Evolutionary conservation across 1,140 invertebrate species (phyloP).

Genomic region (Diabrotica undecimpunctata): DNA sequence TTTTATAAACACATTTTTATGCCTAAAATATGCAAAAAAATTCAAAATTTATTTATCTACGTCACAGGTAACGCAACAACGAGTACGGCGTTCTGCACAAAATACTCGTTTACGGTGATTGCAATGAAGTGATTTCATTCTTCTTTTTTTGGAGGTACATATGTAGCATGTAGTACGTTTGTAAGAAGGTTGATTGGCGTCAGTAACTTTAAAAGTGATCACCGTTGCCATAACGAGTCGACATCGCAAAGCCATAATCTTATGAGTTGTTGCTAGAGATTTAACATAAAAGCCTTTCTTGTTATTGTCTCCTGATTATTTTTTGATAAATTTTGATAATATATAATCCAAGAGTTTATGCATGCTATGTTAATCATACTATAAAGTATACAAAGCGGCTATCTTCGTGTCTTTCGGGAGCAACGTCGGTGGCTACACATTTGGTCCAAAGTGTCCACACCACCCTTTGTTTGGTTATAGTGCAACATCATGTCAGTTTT

Average conservation of each 20-base stretch:
- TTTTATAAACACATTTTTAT: too few species aligned
- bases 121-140: background rate
- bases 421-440: slow-evolving; percentile 43
- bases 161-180: background rate
- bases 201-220: background rate
- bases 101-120: background rate
- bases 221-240: background rate
- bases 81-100: background rate
- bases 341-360: slow-evolving; percentile 31
- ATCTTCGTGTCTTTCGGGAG: slow-evolving; percentile 25
- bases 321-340: slow-evolving; percentile 3
- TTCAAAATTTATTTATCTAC: background rate
- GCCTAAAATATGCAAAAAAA: too few species aligned
- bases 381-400: slow-evolving; percentile 26
- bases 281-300: slow-evolving; percentile 1
- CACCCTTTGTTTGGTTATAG: slow-evolving; percentile 51
- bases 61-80: background rate
- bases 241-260: background rate
- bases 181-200: background rate
- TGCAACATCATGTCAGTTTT: slow-evolving; percentile 31
- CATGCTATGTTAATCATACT: slow-evolving; percentile 35
- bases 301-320: background rate
- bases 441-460: slow-evolving; percentile 50
- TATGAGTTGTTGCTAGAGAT: background rate
- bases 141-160: background rate